Percentiles rank a stretch among this genome's conserved stretches.
phyloP scores from a whole-genome alignment of 1,140 invertebrate species.

The Temnothorax curvispinosus region DNA sequence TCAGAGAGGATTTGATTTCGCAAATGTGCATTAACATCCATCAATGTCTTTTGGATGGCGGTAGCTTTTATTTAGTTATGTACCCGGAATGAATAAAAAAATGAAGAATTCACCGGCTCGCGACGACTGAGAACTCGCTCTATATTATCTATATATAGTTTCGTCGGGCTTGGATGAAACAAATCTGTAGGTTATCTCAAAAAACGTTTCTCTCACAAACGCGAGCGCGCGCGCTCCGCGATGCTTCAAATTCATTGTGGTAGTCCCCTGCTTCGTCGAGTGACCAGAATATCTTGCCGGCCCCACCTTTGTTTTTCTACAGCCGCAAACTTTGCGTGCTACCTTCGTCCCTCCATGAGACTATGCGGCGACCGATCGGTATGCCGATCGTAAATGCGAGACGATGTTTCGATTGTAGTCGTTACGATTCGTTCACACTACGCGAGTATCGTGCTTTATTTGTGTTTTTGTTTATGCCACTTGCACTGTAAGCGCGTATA shows the following conservation, averaged over 20 bases:
- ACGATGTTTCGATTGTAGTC: not conserved
- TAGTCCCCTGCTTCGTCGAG: not conserved
- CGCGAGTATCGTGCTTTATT: constrained; percentile 1
- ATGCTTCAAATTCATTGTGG: constrained; percentile 23
- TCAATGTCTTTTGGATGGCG: not conserved
- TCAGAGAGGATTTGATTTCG: not conserved
- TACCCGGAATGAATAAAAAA: not conserved
- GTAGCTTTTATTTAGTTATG: constrained; percentile 14
- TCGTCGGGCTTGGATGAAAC: not conserved
- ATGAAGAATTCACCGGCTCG: not conserved
- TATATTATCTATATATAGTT: not conserved
- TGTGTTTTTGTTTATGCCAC: not conserved
- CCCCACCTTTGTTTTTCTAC: constrained; percentile 24
- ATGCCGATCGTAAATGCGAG: constrained; percentile 6
- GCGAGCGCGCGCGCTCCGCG: not conserved
- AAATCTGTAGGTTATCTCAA: not conserved
- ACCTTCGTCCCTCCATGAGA: not conserved
- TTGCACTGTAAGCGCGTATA: not conserved
- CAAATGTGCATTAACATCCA: constrained; percentile 28
- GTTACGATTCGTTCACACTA: constrained; percentile 1
- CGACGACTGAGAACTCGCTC: not conserved
- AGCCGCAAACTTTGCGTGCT: not conserved
- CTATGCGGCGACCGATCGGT: not conserved
- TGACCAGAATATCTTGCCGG: constrained; percentile 49
- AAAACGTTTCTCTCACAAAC: constrained; percentile 4